Evolutionary conservation across 2,797 vertebrate genomes (phyloP).

Genomic region (Hoplostethus mediterraneus): DNA sequence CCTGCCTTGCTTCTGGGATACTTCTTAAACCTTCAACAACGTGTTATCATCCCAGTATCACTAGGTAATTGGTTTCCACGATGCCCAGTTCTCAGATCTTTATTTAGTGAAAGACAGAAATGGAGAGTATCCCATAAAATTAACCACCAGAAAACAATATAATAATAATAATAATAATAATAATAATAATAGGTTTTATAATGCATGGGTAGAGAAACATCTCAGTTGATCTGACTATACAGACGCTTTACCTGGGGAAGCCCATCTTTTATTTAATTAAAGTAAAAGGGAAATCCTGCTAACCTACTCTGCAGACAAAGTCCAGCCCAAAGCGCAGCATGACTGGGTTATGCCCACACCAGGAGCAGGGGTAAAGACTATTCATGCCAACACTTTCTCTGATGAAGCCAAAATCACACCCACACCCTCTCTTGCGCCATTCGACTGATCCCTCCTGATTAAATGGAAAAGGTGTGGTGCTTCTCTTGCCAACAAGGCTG

Average conservation of each 20-base stretch:
- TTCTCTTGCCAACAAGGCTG: constrained; percentile 3
- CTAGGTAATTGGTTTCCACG: background rate
- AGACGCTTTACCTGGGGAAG: too few species aligned
- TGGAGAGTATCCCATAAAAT: background rate
- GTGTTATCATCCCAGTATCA: background rate
- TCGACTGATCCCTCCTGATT: background rate
- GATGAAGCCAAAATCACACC: too few species aligned
- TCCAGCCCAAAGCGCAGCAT: background rate
- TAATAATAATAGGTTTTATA: too few species aligned
- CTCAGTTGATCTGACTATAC: too few species aligned
- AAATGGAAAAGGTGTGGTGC: background rate
- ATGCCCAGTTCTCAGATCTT: background rate
- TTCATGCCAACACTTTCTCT: background rate
- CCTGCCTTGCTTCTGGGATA: too few species aligned
- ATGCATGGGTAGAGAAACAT: too few species aligned
- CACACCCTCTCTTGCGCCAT: background rate
- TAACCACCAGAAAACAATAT: background rate
- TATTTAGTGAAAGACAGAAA: background rate
- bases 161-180: too few species aligned
- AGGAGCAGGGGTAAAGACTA: background rate
- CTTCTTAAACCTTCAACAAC: background rate
- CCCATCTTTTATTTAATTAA: too few species aligned
- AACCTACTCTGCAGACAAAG: background rate
- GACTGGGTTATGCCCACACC: background rate
- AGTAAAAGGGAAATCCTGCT: too few species aligned